Percentiles rank a stretch among this genome's conserved stretches.
Evolutionary conservation across 2,113 vertebrate genomes (phyloP).

Genomic region (Malurus elegans): DNA sequence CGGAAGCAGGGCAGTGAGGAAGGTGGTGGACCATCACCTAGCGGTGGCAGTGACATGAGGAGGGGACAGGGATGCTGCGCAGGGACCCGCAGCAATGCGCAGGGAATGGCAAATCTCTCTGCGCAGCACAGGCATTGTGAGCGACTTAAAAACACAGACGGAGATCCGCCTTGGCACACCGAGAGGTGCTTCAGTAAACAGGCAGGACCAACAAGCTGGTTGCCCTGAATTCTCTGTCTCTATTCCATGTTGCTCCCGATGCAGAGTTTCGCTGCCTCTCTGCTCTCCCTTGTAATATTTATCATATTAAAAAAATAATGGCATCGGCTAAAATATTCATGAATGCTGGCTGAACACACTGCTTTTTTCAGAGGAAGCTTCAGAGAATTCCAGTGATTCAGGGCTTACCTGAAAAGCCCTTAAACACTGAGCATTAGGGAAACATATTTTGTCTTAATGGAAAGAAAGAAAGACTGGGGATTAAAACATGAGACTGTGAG

Average conservation of each 20-base stretch:
- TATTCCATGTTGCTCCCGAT: neutral
- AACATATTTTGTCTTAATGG: constrained; percentile 14
- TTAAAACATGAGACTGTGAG: neutral
- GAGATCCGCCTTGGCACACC: fast-evolving
- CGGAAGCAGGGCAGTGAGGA: neutral
- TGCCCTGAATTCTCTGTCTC: neutral
- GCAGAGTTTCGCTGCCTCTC: neutral
- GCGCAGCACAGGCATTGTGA: neutral
- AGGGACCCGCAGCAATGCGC: neutral
- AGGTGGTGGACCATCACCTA: neutral
- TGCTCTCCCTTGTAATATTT: neutral
- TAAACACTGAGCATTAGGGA: neutral
- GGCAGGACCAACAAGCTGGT: neutral
- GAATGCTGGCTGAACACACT: neutral
- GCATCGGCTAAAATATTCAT: neutral
- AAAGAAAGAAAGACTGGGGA: neutral
- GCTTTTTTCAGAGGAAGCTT: neutral
- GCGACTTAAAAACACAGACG: neutral
- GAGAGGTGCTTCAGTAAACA: neutral
- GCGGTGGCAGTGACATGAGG: neutral
- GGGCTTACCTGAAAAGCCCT: neutral
- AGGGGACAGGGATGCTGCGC: neutral
- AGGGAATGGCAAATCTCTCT: neutral
- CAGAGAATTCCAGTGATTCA: neutral
- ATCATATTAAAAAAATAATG: neutral